These are phyloP conservation scores for Siphonodentalium dalli DNA, from an alignment of 2,888 invertebrate species.

Conservation along the genomic window DNA sequence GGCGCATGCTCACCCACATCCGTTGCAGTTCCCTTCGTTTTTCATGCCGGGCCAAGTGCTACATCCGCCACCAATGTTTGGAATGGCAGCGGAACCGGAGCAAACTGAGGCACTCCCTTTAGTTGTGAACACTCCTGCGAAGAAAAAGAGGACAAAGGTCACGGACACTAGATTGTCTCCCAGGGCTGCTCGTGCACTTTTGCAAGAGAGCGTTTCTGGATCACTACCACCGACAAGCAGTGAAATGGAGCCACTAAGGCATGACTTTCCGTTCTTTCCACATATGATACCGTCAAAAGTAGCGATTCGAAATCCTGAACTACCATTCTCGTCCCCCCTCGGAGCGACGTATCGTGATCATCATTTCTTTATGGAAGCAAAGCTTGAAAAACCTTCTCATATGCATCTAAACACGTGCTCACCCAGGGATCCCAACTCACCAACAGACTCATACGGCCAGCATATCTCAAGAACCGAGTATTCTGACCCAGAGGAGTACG, in stretches of 20 bases:
- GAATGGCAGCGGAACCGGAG: constrained; percentile 50
- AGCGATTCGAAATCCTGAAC: constrained; percentile 94
- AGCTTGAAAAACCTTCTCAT: constrained; percentile 44
- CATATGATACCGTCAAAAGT: constrained; percentile 93
- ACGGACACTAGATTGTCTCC: constrained; percentile 70
- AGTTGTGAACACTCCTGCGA: constrained; percentile 89
- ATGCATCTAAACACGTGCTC: constrained; percentile 43
- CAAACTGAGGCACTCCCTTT: constrained; percentile 84
- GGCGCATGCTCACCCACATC: constrained; percentile 54
- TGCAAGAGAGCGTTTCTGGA: constrained; percentile 49
- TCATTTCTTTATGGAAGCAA: constrained; percentile 27
- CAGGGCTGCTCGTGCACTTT: constrained; percentile 55
- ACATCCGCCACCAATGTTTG: constrained; percentile 44
- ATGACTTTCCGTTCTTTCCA: constrained; percentile 68
- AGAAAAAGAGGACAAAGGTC: constrained; percentile 95
- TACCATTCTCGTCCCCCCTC: too few species aligned
- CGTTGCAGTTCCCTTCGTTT: constrained; percentile 69
- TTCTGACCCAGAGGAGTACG: too few species aligned
- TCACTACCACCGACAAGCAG: constrained; percentile 33
- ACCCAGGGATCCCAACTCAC: constrained; percentile 46
- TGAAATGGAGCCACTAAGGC: neutral
- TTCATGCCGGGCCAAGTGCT: constrained; percentile 58
- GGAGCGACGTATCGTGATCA: constrained; percentile 71
- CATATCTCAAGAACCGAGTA: too few species aligned
- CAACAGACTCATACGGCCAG: too few species aligned